phyloP scores from a whole-genome alignment of 1,140 invertebrate species.

The Drosophila seguyi region DNA sequence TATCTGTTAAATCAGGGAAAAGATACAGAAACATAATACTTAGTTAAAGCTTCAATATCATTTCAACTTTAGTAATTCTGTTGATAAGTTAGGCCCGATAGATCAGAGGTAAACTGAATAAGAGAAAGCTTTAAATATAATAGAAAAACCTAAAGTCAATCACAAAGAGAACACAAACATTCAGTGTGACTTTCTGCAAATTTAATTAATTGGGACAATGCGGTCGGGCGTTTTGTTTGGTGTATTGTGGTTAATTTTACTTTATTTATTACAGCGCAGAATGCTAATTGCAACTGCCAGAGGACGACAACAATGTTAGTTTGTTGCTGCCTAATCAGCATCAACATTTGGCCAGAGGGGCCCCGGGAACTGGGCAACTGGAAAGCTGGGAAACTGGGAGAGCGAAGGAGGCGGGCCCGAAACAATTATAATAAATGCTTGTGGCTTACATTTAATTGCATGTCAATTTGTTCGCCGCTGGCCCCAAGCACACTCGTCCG shows the following conservation, averaged over 20 bases:
- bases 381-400: background rate
- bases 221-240: conserved; percentile 56
- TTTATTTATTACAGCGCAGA: conserved; percentile 76
- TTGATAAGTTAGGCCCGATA: background rate
- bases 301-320: conserved; percentile 46
- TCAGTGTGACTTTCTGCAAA: conserved; percentile 4
- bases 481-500: conserved; percentile 38
- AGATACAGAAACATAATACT: background rate
- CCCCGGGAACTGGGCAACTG: background rate
- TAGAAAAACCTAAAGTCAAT: background rate
- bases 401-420: background rate
- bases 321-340: conserved; percentile 69
- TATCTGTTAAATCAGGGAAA: background rate
- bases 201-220: conserved; percentile 22
- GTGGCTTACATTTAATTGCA: conserved; percentile 71
- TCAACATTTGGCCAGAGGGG: conserved; percentile 45
- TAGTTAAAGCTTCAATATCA: background rate
- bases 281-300: conserved; percentile 72
- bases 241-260: conserved; percentile 75
- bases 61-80: background rate
- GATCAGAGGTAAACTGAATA: background rate
- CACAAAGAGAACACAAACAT: conserved; percentile 3
- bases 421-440: conserved; percentile 75
- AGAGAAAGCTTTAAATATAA: background rate
- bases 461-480: conserved; percentile 69